Conservation (phyloP, 2,888 invertebrate genomes). For the Cerastis leucographa region DNA sequence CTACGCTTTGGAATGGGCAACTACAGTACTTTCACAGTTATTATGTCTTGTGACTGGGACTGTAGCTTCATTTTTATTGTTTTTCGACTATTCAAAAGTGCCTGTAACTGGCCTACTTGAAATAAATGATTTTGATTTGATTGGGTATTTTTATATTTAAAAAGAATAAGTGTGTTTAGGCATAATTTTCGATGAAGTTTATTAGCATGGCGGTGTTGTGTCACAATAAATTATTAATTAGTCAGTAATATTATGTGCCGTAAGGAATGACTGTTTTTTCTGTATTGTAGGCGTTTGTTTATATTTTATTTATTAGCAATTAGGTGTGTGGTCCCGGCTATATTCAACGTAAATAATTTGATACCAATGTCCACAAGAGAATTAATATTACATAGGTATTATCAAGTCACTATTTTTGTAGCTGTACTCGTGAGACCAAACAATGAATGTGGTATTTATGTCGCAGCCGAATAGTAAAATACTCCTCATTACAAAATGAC, state of each 20-base stretch:
- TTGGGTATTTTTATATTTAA: too few species aligned
- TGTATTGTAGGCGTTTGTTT: not conserved
- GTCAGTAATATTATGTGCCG: not conserved
- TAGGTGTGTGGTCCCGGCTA: conserved; percentile 1
- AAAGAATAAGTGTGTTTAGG: not conserved
- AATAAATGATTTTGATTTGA: too few species aligned
- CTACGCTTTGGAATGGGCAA: too few species aligned
- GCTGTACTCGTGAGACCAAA: not conserved
- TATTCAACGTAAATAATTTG: conserved; percentile 14
- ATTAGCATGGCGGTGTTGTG: not conserved
- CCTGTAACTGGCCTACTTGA: too few species aligned
- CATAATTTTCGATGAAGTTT: not conserved
- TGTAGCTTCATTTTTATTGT: too few species aligned
- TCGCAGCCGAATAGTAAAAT: not conserved
- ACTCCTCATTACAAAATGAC: not conserved
- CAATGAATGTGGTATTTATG: not conserved
- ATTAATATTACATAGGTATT: not conserved
- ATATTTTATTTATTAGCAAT: conserved; percentile 6
- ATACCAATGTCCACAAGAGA: conserved; percentile 2
- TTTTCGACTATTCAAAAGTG: too few species aligned
- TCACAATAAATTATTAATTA: conserved; percentile 10
- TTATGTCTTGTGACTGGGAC: too few species aligned
- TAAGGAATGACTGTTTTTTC: conserved; percentile 8
- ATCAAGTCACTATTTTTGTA: not conserved
- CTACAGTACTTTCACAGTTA: too few species aligned